Percentiles rank a stretch among this genome's conserved stretches.
phyloP scores from a whole-genome alignment of 2,797 vertebrate genomes.

The Xenops minutus region DNA sequence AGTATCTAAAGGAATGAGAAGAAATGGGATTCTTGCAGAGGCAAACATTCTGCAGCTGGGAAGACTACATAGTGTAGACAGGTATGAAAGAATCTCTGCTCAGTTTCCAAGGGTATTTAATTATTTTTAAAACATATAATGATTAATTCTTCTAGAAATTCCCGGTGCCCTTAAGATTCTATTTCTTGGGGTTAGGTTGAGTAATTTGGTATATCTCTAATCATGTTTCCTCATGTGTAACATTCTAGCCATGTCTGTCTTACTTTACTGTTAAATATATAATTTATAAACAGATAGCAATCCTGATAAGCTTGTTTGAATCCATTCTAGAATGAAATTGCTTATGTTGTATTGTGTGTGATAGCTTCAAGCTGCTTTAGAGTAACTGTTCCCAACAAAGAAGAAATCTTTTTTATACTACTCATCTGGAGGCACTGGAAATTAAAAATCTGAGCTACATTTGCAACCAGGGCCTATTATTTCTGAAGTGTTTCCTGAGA shows the following conservation, averaged over 20 bases:
- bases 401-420: conserved; percentile 52
- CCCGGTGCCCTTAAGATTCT: conserved; percentile 39
- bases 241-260: conserved; percentile 63
- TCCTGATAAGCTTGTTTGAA: conserved; percentile 72
- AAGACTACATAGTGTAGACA: conserved; percentile 14
- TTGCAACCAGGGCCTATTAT: background rate
- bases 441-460: conserved; percentile 7
- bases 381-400: conserved; percentile 61
- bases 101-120: conserved; percentile 43
- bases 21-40: background rate
- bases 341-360: conserved; percentile 60
- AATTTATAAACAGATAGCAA: conserved; percentile 73
- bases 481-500: background rate
- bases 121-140: conserved; percentile 33
- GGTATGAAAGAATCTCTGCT: conserved; percentile 5
- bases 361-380: conserved; percentile 70
- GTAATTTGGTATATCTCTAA: conserved; percentile 64
- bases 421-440: conserved; percentile 58
- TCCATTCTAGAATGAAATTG: conserved; percentile 68
- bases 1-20: background rate
- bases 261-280: conserved; percentile 70
- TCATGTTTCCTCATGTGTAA: conserved; percentile 58
- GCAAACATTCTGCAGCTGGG: conserved; percentile 17
- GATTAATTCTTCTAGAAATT: conserved; percentile 60
- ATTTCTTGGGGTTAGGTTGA: conserved; percentile 44